Conservation (phyloP, 1,140 invertebrate genomes). For the Grapholita molesta region DNA sequence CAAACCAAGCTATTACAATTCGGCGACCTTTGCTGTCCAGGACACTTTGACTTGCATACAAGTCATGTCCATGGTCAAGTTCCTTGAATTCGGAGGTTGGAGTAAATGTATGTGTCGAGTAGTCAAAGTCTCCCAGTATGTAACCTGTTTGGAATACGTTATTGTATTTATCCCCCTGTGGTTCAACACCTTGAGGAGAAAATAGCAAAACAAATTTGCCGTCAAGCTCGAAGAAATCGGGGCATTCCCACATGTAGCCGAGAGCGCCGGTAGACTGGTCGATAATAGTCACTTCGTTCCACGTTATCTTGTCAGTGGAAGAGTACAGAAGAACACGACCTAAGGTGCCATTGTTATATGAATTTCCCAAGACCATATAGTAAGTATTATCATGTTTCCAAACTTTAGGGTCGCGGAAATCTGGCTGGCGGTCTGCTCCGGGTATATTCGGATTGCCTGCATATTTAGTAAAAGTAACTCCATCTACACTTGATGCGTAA, state of each 20-base stretch:
- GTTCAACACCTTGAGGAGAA: slow-evolving; percentile 63
- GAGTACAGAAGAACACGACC: slow-evolving; percentile 55
- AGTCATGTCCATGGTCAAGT: slow-evolving; percentile 66
- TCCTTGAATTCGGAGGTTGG: slow-evolving; percentile 48
- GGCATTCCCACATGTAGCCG: slow-evolving; percentile 69
- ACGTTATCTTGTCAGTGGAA: slow-evolving; percentile 51
- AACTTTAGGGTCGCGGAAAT: slow-evolving; percentile 69
- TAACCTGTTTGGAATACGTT: slow-evolving; percentile 69
- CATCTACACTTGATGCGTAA: slow-evolving; percentile 50
- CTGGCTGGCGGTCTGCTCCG: slow-evolving; percentile 41
- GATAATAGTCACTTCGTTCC: slow-evolving; percentile 50
- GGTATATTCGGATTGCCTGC: slow-evolving; percentile 50
- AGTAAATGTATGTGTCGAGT: slow-evolving; percentile 42
- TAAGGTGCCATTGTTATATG: slow-evolving; percentile 41
- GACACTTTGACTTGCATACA: slow-evolving; percentile 67
- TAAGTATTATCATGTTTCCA: slow-evolving; percentile 58
- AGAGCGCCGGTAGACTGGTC: slow-evolving; percentile 50
- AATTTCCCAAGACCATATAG: slow-evolving; percentile 67
- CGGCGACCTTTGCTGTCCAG: slow-evolving; percentile 41
- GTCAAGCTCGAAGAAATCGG: slow-evolving; percentile 61
- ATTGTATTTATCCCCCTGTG: slow-evolving; percentile 58
- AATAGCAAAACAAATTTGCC: slow-evolving; percentile 56
- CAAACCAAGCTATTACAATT: slow-evolving; percentile 59
- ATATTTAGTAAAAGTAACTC: slow-evolving; percentile 49
- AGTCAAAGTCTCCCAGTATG: slow-evolving; percentile 59